Base-by-base conservation (phyloP, 2,888 invertebrate species). In the Hydrotaea diabolus region DNA sequence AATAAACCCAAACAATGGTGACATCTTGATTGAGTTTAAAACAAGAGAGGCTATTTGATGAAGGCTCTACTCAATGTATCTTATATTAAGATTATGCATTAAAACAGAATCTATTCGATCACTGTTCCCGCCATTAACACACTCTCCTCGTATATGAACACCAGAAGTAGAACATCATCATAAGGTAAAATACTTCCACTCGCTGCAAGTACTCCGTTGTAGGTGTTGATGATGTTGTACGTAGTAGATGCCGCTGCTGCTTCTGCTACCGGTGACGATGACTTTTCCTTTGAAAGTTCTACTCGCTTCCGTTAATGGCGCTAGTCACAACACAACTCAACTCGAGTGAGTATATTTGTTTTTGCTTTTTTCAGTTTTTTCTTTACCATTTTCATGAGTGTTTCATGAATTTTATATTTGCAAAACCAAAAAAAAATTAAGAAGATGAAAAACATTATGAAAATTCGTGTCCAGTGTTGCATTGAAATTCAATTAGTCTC, bases 401-500 rank as follows among this genome's bases (percentile, higher is more conserved):
- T n/a, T n/a, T n/a, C n/a, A 64, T 64, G 64, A 64, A 64, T 64
- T 64, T 64, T 64, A 64, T n/a, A 64, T 19, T n/a, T n/a, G n/a
- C n/a, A n/a, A n/a, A n/a, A n/a, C n/a, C 11, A 15, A 43, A 66
- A 21, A 31, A 43, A 17, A 39, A 66, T 11, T 15, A 59, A 23
- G 19, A 59, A 59, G 9, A 59, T 4, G 8, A 39, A 59, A 59
- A 62, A 31, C 26, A 80, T 77, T 77, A 69, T 82, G 69, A 46
- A 76, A 79, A 82, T 36, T 72, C 64, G 39, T 66, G 39, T 46
- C 78, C 75, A 82, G 71, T 72, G 72, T 82, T 78, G 78, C 75
- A 79, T 72, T 76, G 75, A 78, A 82, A 82, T 82, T 82, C 82
- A 82, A 82, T 82, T 82, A 82, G 82, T 76, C 78, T 82, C 82